A percentile compares a stretch with the other conserved stretches of the same genome.
Evolutionary conservation across 2,888 invertebrate species (phyloP).

Genomic region (Pocota personata): DNA sequence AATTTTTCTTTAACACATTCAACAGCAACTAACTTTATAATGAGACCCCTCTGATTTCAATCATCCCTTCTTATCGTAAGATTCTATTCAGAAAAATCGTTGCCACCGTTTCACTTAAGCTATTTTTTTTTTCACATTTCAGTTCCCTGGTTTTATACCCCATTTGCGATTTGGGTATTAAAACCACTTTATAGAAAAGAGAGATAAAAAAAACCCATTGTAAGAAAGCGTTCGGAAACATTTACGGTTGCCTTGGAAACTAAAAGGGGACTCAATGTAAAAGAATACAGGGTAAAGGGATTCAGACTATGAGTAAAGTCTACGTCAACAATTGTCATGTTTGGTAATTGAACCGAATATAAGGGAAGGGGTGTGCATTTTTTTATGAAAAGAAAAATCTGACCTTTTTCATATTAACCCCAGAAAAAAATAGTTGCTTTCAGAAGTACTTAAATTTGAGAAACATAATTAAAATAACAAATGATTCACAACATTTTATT

Average conservation of each 20-base stretch:
- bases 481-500: not conserved
- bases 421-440: not conserved
- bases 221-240: not conserved
- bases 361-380: not conserved
- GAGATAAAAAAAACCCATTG: constrained; percentile 18
- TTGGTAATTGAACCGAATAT: constrained; percentile 48
- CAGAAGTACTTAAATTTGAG: not conserved
- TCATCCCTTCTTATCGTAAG: not conserved
- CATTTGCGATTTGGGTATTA: constrained; percentile 49
- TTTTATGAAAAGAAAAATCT: not conserved
- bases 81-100: constrained; percentile 32
- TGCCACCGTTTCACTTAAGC: constrained; percentile 9
- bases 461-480: not conserved
- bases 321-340: constrained; percentile 55
- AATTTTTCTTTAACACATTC: constrained; percentile 35
- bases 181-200: constrained; percentile 44
- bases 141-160: constrained; percentile 50
- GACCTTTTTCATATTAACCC: constrained; percentile 4
- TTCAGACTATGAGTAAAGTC: no score
- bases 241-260: constrained; percentile 1
- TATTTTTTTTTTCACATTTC: not conserved
- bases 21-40: constrained; percentile 4
- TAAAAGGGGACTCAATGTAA: not conserved
- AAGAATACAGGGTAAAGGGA: constrained; percentile 2
- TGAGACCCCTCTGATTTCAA: constrained; percentile 13